phyloP scores from a whole-genome alignment of 2,113 vertebrate species.

The Neodontobutis hainanensis region DNA sequence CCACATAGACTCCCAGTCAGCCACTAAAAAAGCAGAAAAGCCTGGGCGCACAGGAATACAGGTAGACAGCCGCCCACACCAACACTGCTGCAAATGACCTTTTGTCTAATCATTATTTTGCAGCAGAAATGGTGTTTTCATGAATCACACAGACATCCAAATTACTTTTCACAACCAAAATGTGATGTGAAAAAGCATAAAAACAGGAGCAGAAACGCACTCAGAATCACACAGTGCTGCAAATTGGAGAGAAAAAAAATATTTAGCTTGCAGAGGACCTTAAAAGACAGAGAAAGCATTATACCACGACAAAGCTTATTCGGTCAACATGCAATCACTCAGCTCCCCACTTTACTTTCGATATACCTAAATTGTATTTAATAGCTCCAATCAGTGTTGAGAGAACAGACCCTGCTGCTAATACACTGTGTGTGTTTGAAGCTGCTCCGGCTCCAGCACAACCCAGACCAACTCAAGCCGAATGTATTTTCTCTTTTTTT shows the following conservation, averaged over 20 bases:
- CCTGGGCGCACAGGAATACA: not conserved
- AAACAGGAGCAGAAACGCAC: slow-evolving; percentile 27
- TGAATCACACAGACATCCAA: slow-evolving; percentile 46
- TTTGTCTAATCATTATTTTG: slow-evolving; percentile 58
- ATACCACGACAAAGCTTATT: slow-evolving; percentile 41
- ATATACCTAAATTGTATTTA: slow-evolving; percentile 66
- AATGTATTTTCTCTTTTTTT: not conserved
- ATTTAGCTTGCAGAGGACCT: slow-evolving; percentile 19
- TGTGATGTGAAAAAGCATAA: slow-evolving; percentile 2
- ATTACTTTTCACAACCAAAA: slow-evolving; percentile 48
- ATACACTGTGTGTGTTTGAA: slow-evolving; percentile 62
- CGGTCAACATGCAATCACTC: slow-evolving; percentile 44
- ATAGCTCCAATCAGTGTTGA: slow-evolving; percentile 64
- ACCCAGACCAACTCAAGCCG: slow-evolving; percentile 38
- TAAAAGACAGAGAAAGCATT: slow-evolving; percentile 37
- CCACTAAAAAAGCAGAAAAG: not conserved
- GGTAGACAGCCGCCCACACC: slow-evolving; percentile 18
- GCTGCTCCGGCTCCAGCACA: slow-evolving; percentile 35
- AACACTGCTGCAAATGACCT: slow-evolving; percentile 47
- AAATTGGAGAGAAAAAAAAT: slow-evolving; percentile 58
- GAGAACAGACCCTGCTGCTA: slow-evolving; percentile 52
- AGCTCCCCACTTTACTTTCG: slow-evolving; percentile 37
- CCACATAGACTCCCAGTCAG: not conserved
- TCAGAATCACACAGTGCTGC: slow-evolving; percentile 44
- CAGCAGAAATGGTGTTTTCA: slow-evolving; percentile 49